Evolutionary conservation across 1,140 invertebrate species (phyloP), one percentile per base, ranked within the genome.

Genomic region (Linepithema humile): DNA sequence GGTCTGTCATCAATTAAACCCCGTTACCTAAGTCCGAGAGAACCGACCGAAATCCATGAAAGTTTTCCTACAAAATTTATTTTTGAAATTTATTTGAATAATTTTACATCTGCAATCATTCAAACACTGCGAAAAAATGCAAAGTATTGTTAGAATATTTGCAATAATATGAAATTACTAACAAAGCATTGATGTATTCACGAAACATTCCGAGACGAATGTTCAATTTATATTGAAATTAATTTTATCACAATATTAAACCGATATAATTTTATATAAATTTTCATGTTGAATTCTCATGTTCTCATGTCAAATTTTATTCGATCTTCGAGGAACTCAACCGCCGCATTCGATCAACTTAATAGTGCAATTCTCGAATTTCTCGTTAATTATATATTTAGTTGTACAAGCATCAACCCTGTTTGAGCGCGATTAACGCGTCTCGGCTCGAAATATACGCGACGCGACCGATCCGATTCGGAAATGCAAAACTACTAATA

Each of bases 351-450:
- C n/a, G 57, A n/a, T n/a, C n/a, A n/a, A n/a, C n/a, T n/a, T n/a
- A n/a, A n/a, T 62, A n/a, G 1, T 38, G 32, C 5, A 12, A 32
- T 64, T 4, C n/a, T 64, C 45, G 15, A 65, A 53, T 77, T 74
- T 10, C 29, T 48, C n/a, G 26, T 0, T 17, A 55, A 26, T 77
- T n/a, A 53, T n/a, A n/a, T 23, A 55, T 55, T 55, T 50, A 43
- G 43, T 70, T 5, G 20, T 32, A 29, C 23, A 80, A 80, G 64
- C 43, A 64, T 80, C 75, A 80, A 9, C 75, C 75, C 75, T 23
- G 64, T 80, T 70, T 23, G 38, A 69, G 50, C 75, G 75, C 75
- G 53, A 70, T 70, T 35, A 65, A 70, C 50, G 7, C 15, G 40
- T 29, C 43, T 77, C 43, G 45, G n/a, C 35, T 15, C 17, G 35